A percentile compares a stretch with the other conserved stretches of the same genome.
phyloP scores from a whole-genome alignment of 2,113 vertebrate genomes.

The Centropus unirufus region DNA sequence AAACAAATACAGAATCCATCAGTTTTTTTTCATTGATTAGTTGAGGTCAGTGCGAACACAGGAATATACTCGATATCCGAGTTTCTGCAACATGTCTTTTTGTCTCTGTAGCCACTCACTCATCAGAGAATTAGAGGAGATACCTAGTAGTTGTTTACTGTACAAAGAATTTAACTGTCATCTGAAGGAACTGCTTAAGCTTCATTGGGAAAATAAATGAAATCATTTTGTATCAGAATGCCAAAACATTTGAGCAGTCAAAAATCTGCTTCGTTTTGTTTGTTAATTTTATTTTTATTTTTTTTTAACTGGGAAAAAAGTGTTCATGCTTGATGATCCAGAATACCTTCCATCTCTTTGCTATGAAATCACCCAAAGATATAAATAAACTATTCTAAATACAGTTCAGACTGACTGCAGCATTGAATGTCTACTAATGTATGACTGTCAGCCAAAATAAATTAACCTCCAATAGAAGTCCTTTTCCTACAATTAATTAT shows the following conservation, averaged over 20 bases:
- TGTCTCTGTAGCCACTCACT: neutral
- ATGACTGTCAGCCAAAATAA: slow-evolving; percentile 77
- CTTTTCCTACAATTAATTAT: slow-evolving; percentile 74
- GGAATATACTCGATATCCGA: neutral
- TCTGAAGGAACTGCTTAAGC: neutral
- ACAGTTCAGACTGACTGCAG: slow-evolving; percentile 65
- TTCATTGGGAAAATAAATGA: neutral
- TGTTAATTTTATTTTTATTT: neutral
- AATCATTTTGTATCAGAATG: neutral
- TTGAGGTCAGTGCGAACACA: neutral
- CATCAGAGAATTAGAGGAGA: neutral
- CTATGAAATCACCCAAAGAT: slow-evolving; percentile 74
- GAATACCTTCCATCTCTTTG: slow-evolving; percentile 46
- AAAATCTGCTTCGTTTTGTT: neutral
- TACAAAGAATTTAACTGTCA: neutral
- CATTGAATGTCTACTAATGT: slow-evolving; percentile 56
- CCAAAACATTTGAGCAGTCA: neutral
- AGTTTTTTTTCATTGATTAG: neutral
- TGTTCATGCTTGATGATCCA: neutral
- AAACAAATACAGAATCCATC: neutral
- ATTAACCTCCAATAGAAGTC: slow-evolving; percentile 73
- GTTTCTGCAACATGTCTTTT: neutral
- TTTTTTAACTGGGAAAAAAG: neutral
- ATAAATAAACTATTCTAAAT: slow-evolving; percentile 80
- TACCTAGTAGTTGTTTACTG: neutral